Percentiles rank a stretch among this genome's conserved stretches.
These are phyloP conservation scores for Nannobrachium achirus DNA, from an alignment of 2,113 vertebrate species.

Conservation along the genomic window DNA sequence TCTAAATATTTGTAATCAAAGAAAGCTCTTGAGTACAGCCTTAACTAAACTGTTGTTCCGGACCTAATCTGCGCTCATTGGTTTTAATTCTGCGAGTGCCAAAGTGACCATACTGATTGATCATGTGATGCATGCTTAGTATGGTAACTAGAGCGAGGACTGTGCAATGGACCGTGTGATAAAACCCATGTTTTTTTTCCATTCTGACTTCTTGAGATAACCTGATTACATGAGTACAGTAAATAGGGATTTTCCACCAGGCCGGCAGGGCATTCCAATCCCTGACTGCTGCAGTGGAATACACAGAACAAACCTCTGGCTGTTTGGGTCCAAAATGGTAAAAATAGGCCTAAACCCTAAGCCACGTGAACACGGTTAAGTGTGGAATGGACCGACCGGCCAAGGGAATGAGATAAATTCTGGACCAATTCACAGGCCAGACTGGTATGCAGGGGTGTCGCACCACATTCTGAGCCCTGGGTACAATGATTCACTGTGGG, in stretches of 20 bases:
- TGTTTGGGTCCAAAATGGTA: slow-evolving; percentile 4
- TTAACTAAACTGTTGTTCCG: too few relatives aligned
- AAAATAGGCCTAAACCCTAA: slow-evolving; percentile 18
- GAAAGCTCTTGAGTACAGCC: too few relatives aligned
- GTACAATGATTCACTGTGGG: too few relatives aligned
- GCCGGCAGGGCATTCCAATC: neutral
- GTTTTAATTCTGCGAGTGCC: too few relatives aligned
- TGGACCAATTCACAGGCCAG: slow-evolving; percentile 9
- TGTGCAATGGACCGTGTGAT: too few relatives aligned
- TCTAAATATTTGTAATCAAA: too few relatives aligned
- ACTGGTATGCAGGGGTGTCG: neutral
- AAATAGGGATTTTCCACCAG: slow-evolving; percentile 3
- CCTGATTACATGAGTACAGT: slow-evolving; percentile 15
- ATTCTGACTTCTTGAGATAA: neutral
- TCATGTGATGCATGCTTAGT: too few relatives aligned
- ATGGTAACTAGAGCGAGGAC: too few relatives aligned
- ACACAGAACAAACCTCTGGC: slow-evolving; percentile 22
- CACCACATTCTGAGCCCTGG: too few relatives aligned
- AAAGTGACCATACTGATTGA: too few relatives aligned
- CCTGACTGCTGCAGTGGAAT: neutral
- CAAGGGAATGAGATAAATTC: neutral
- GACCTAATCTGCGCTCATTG: too few relatives aligned
- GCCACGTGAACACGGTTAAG: slow-evolving; percentile 40
- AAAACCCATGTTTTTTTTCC: neutral
- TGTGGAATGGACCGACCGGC: slow-evolving; percentile 2